Evolutionary conservation across 2,888 invertebrate genomes (phyloP), one percentile per base, ranked within the genome.

Genomic region (Apeira syringaria): DNA sequence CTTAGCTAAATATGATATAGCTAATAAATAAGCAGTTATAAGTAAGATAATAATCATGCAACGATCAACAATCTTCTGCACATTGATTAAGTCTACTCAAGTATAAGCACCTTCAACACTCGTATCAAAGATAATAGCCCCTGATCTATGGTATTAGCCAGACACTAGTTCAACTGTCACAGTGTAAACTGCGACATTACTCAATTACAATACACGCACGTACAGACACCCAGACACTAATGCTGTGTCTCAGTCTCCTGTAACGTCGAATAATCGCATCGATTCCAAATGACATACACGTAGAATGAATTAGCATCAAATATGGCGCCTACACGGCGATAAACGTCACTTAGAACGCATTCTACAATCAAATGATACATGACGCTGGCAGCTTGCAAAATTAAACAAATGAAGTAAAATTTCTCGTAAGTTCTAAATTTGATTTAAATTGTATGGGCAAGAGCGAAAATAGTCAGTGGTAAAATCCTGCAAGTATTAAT

Each of bases 131-230:
- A 57, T 74, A 77, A 76, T 76, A 60, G 62, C 54, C 50, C 40
- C 33, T 74, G 77, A 78, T 76, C 76, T 74, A 62, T 71, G 73
- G 69, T 74, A 68, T 63, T 62, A 62, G 60, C 33, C 5, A 35
- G 27, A 28, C 43, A 51, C 39, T 40, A 41, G 66, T 48, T 54
- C 61, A 60, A 53, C 63, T 61, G 61, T 61, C 64, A 60, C 59
- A 60, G 51, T 63, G 74, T 74, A 76, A 74, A 64, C 56, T 50
- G 56, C 52, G 51, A 65, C 63, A 56, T 66, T 64, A 66, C 67
- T 72, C 74, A 67, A 75, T 77, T 74, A 73, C 49, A 55, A 54
- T 55, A 60, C 57, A 58, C 51, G 27, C 31, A 35, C 26, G 30
- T 34, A 53, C 40, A 32, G 9, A 50, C 63, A 59, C 7, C 20